phyloP scores from a whole-genome alignment of 2,888 invertebrate genomes.

The Loripinus fragilis region DNA sequence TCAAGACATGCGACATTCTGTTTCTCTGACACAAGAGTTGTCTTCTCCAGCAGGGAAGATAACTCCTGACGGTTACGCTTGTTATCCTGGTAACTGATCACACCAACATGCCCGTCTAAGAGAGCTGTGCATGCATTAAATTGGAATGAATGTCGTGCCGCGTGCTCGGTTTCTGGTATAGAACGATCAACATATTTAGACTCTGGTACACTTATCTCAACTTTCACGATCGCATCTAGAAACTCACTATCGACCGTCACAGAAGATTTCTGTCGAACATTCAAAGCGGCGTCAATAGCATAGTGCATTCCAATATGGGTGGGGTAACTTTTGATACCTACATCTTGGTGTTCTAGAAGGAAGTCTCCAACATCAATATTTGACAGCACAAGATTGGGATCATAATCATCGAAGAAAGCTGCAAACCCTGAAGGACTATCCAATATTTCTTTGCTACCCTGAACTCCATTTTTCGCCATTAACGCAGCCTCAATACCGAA shows the following conservation, averaged over 20 bases:
- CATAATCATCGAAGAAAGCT: slow-evolving; percentile 72
- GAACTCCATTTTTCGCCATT: slow-evolving; percentile 67
- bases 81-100: slow-evolving; percentile 53
- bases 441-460: slow-evolving; percentile 70
- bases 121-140: slow-evolving; percentile 69
- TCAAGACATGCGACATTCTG: slow-evolving; percentile 68
- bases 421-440: slow-evolving; percentile 70
- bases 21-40: slow-evolving; percentile 54
- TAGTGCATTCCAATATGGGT: slow-evolving; percentile 78
- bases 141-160: slow-evolving; percentile 74
- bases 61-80: slow-evolving; percentile 48
- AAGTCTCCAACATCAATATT: slow-evolving; percentile 31
- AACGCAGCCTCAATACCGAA: slow-evolving; percentile 72
- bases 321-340: slow-evolving; percentile 65
- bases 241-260: slow-evolving; percentile 10
- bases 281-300: slow-evolving; percentile 71
- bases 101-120: slow-evolving; percentile 67
- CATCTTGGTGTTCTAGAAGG: slow-evolving; percentile 66
- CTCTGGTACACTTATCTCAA: slow-evolving; percentile 64
- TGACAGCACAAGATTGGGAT: slow-evolving; percentile 58
- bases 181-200: slow-evolving; percentile 73
- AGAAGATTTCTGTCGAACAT: neutral
- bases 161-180: slow-evolving; percentile 66
- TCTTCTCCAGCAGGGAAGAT: slow-evolving; percentile 58
- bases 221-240: slow-evolving; percentile 40